These are phyloP conservation scores for Cantharis flavilabris DNA, from an alignment of 2,888 invertebrate genomes.

Conservation along the genomic window DNA sequence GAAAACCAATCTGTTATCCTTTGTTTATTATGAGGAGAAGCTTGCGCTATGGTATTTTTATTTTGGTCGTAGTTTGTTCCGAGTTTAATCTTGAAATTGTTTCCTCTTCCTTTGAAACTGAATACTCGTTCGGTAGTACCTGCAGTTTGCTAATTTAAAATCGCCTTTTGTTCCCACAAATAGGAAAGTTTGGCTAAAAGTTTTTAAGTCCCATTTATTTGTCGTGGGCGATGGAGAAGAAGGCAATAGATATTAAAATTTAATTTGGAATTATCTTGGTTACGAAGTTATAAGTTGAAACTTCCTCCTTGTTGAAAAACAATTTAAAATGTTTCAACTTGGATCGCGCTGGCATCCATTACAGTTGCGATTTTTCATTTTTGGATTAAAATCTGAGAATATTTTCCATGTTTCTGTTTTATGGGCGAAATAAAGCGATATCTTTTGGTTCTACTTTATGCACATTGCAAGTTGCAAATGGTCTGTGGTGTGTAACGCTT, in stretches of 20 bases:
- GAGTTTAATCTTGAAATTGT: conserved; percentile 26
- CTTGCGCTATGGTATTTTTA: background rate
- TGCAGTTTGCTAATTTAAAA: conserved; percentile 49
- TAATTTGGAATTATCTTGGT: conserved; percentile 41
- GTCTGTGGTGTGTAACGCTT: conserved; percentile 27
- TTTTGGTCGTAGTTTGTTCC: conserved; percentile 13
- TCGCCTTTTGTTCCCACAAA: conserved; percentile 45
- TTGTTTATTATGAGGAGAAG: background rate
- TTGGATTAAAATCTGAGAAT: conserved; percentile 1
- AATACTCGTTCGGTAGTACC: conserved; percentile 33
- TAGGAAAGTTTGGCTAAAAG: conserved; percentile 40
- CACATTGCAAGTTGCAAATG: conserved; percentile 26
- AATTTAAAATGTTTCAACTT: conserved; percentile 4
- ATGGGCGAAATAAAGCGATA: conserved; percentile 20
- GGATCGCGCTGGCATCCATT: background rate
- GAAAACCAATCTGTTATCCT: background rate
- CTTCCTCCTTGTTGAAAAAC: conserved; percentile 10
- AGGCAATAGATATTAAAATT: conserved; percentile 47
- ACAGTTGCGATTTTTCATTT: conserved; percentile 8
- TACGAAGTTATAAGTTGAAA: conserved; percentile 19
- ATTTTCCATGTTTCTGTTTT: conserved; percentile 13
- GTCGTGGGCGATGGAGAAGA: conserved; percentile 29
- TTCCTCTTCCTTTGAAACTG: conserved; percentile 22
- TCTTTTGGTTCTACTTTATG: conserved; percentile 10
- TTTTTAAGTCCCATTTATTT: conserved; percentile 43